Evolutionary conservation across 2,888 invertebrate genomes (phyloP), one percentile per base, ranked within the genome.

Genomic region (Lasioglossum marginatum): DNA sequence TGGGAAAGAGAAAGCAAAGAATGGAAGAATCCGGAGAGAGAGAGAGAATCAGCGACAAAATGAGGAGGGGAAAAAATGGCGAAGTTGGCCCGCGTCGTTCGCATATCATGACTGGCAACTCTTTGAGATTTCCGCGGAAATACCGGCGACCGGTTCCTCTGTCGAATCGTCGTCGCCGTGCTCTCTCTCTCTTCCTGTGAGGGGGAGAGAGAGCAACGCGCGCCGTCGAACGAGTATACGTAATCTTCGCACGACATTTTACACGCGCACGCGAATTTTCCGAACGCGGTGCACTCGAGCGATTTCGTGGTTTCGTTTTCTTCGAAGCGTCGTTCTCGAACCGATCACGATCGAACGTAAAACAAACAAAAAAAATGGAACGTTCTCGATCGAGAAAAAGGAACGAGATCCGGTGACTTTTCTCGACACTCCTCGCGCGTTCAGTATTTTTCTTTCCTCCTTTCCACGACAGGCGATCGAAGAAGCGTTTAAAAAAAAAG

Each of bases 401-500:
- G n/a, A n/a, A 57, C 57, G n/a, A 52, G 23, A 66, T 34, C 19
- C 66, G 34, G 66, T 48, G 43, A 23, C 8, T 34, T 19, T n/a
- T 27, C 16, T 34, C n/a, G 31, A 79, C 81, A 83, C 87, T 85
- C 86, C 89, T 87, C 90, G n/a, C n/a, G n/a, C n/a, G 88, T 83
- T 83, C 90, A 88, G 89, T 93, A 88, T 92, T 70, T 89, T 86
- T 78, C 45, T 81, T 34, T 74, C 81, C 77, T 87, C 74, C 45
- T 87, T 90, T 88, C 72, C 85, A 91, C 81, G 71, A 71, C 84
- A 52, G 87, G 83, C 87, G 84, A 86, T 78, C 82, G 40, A 87
- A 81, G 85, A 87, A 88, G 84, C 82, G 89, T 91, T 90, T 16
- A 1, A 63, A 63, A 63, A 60, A 66, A 68, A 89, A 91, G 89